phyloP scores from a whole-genome alignment of 2,113 vertebrate species.

The Actenoides hombroni region DNA sequence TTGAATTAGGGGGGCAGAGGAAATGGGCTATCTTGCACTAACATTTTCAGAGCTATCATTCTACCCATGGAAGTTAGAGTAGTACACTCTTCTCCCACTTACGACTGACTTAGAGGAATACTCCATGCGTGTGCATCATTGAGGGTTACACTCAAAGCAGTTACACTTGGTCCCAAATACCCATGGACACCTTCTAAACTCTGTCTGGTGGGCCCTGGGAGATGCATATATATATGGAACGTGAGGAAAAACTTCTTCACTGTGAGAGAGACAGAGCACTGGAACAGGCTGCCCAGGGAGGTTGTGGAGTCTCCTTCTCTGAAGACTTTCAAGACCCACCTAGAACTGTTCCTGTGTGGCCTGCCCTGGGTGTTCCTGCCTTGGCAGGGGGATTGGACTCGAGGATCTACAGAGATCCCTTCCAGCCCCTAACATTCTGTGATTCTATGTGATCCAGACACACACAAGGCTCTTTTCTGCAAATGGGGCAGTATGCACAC shows the following conservation, averaged over 20 bases:
- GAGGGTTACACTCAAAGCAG: not conserved
- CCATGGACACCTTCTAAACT: not conserved
- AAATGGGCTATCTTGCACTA: not conserved
- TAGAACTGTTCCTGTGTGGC: too few species aligned
- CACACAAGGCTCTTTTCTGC: not conserved
- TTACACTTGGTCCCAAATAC: not conserved
- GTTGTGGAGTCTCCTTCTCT: too few species aligned
- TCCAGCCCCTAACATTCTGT: too few species aligned
- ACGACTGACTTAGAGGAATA: not conserved
- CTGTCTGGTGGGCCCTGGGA: not conserved
- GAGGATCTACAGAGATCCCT: too few species aligned
- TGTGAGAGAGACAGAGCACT: too few species aligned
- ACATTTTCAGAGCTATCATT: not conserved
- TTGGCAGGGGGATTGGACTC: too few species aligned
- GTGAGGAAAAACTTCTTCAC: too few species aligned
- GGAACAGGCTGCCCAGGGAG: too few species aligned
- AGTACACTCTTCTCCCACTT: not conserved
- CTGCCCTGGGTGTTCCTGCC: too few species aligned
- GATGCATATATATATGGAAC: too few species aligned
- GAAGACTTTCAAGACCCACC: too few species aligned
- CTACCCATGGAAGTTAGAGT: not conserved
- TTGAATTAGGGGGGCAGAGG: not conserved
- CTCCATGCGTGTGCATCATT: not conserved
- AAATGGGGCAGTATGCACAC: not conserved
- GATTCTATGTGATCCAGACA: not conserved